phyloP scores from a whole-genome alignment of 2,888 invertebrate genomes.

The Andrena chrysosceles region DNA sequence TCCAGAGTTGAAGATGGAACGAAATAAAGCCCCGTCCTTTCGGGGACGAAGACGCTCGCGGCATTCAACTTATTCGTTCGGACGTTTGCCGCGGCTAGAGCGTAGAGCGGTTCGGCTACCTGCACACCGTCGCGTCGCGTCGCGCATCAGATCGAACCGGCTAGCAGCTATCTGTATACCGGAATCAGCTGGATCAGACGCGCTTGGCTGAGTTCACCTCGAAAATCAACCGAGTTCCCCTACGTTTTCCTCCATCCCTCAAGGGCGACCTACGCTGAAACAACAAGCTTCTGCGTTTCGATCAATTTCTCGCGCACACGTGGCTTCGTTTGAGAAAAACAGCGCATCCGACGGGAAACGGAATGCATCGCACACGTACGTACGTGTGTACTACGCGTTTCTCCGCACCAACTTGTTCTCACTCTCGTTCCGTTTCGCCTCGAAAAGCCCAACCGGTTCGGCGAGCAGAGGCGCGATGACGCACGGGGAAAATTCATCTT shows the following conservation, averaged over 20 bases:
- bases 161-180: no score
- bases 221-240: no score
- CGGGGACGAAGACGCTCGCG: slow-evolving; percentile 37
- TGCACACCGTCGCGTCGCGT: no score
- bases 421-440: background rate
- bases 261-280: no score
- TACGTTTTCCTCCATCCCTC: no score
- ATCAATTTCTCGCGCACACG: background rate
- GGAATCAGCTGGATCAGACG: no score
- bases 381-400: background rate
- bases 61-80: slow-evolving; percentile 73
- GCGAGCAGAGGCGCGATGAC: slow-evolving; percentile 68
- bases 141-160: no score
- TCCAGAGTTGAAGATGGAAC: slow-evolving; percentile 53
- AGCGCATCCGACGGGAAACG: no score
- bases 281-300: background rate
- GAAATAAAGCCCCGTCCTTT: slow-evolving; percentile 62
- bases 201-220: no score
- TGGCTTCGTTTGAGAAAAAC: background rate
- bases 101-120: no score
- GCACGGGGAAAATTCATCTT: slow-evolving; percentile 78
- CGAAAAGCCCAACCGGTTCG: slow-evolving; percentile 20
- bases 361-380: no score
- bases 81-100: slow-evolving; percentile 41
- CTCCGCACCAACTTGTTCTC: background rate